Percentiles rank a stretch among this genome's conserved stretches.
Conservation (phyloP, 2,888 invertebrate species). For the Galeruca laticollis region DNA sequence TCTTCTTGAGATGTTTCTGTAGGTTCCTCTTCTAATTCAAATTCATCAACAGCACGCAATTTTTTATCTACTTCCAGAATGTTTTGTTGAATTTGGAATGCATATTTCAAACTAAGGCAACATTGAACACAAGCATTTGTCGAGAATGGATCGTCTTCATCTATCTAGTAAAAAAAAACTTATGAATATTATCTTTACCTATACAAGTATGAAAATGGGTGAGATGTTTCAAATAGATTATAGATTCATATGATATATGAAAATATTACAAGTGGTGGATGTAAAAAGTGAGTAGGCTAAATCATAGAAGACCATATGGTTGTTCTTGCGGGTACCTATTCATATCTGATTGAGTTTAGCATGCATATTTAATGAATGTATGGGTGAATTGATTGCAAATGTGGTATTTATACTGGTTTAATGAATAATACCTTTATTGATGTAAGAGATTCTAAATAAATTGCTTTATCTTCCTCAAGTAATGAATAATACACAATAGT, state of each 20-base stretch:
- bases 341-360: too few relatives aligned
- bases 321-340: too few relatives aligned
- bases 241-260: background rate
- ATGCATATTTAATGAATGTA: background rate
- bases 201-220: constrained; percentile 3
- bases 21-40: constrained; percentile 23
- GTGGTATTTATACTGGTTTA: background rate
- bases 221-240: constrained; percentile 4
- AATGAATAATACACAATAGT: constrained; percentile 52
- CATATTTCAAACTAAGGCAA: constrained; percentile 53
- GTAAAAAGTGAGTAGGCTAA: too few relatives aligned
- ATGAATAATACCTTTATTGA: constrained; percentile 52
- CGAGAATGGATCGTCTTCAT: constrained; percentile 33
- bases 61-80: constrained; percentile 50
- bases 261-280: background rate
- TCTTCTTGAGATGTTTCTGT: background rate
- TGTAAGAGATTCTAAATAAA: constrained; percentile 55
- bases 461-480: constrained; percentile 48
- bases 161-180: constrained; percentile 8
- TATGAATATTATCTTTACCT: background rate
- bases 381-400: background rate
- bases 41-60: constrained; percentile 32
- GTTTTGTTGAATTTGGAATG: constrained; percentile 53
- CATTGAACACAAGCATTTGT: constrained; percentile 53
- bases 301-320: too few relatives aligned